Conservation (phyloP, 1,140 invertebrate species). For the Drosophila biarmipes region DNA sequence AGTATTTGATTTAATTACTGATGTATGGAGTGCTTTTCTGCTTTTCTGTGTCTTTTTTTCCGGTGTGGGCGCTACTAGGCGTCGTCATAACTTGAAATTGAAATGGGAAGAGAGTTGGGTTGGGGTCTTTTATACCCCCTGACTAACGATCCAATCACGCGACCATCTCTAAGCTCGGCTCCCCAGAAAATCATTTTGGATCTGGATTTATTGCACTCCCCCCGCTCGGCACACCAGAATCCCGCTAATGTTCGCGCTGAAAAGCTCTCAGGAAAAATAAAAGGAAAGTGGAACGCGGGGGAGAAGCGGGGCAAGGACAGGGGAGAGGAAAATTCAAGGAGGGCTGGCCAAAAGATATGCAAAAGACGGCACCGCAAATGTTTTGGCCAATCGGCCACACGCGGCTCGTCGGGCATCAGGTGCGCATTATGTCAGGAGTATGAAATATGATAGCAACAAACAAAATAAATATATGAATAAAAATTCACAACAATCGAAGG, state of each 20-base stretch:
- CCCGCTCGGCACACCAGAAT: constrained; percentile 36
- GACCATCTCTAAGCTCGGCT: constrained; percentile 48
- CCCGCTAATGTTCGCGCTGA: constrained; percentile 76
- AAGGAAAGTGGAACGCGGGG: background rate
- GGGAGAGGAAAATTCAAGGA: background rate
- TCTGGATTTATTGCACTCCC: constrained; percentile 70
- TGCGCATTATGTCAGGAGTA: constrained; percentile 75
- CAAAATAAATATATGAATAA: constrained; percentile 38
- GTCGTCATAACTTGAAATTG: constrained; percentile 75
- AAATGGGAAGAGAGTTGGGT: constrained; percentile 31
- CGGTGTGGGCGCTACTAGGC: constrained; percentile 6
- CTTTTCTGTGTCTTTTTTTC: no score
- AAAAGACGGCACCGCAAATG: constrained; percentile 40
- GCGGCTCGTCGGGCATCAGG: constrained; percentile 62
- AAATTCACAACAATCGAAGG: constrained; percentile 35
- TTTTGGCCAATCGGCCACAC: constrained; percentile 60
- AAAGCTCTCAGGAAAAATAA: constrained; percentile 32
- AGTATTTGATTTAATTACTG: no score
- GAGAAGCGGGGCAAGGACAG: no score
- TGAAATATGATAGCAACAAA: constrained; percentile 66
- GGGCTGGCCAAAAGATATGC: constrained; percentile 3
- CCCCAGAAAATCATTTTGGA: constrained; percentile 69
- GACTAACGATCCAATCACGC: constrained; percentile 62
- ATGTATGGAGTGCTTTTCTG: no score
- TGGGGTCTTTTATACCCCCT: background rate